Percentiles rank a stretch among this genome's conserved stretches.
Conservation (phyloP, 2,113 vertebrate genomes). For the Oenanthe melanoleuca region DNA sequence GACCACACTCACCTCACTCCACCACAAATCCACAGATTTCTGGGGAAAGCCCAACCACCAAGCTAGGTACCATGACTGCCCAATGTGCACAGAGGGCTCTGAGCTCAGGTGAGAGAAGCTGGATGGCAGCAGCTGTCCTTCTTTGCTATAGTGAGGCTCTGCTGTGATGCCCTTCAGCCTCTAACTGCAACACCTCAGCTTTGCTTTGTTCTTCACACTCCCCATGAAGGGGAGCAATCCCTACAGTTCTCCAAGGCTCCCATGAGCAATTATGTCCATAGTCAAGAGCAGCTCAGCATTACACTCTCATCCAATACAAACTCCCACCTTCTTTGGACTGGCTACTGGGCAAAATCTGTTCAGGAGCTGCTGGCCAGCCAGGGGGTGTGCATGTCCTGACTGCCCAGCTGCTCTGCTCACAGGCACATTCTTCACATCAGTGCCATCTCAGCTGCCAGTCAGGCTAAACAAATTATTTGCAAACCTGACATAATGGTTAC, state of each 20-base stretch:
- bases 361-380: background rate
- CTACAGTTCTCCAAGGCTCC: background rate
- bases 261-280: fast-evolving
- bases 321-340: background rate
- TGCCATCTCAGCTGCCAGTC: background rate
- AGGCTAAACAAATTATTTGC: background rate
- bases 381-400: background rate
- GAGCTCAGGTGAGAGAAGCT: background rate
- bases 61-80: background rate
- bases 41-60: background rate
- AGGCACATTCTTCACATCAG: background rate
- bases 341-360: background rate
- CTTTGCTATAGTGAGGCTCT: background rate
- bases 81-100: background rate
- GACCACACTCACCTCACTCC: background rate
- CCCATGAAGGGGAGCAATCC: background rate
- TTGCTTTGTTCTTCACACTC: background rate
- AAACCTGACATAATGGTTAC: background rate
- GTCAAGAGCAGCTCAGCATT: background rate
- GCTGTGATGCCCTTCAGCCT: background rate
- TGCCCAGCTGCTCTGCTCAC: background rate
- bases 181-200: background rate
- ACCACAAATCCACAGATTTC: background rate
- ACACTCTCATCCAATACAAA: background rate
- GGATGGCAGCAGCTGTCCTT: background rate